Conservation (phyloP, 2,113 vertebrate species). For the Lates calcarifer region DNA sequence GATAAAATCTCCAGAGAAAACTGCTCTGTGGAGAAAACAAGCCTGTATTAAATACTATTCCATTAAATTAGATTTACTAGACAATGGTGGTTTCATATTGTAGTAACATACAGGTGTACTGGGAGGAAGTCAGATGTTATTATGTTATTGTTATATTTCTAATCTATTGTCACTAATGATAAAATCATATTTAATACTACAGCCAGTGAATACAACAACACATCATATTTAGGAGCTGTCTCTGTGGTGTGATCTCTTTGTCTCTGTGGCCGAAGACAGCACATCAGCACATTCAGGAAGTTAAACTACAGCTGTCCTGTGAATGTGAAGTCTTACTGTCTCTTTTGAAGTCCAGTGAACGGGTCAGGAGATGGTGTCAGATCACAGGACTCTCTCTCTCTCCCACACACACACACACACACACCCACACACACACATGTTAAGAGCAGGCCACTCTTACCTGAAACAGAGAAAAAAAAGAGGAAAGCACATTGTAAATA, state of each 20-base stretch:
- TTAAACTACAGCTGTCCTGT: slow-evolving; percentile 2
- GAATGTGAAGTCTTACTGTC: slow-evolving; percentile 16
- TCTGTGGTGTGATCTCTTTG: no score
- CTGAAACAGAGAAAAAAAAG: slow-evolving; percentile 23
- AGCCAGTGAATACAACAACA: not conserved
- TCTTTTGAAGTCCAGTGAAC: slow-evolving; percentile 2
- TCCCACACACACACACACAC: not conserved
- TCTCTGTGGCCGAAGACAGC: no score
- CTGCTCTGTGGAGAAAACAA: no score
- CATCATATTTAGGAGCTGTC: not conserved
- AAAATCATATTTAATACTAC: no score
- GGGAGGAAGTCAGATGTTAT: no score
- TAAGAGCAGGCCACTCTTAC: slow-evolving; percentile 3
- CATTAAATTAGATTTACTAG: no score
- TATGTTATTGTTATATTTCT: no score
- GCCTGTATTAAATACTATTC: no score
- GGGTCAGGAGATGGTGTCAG: not conserved
- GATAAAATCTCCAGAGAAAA: no score
- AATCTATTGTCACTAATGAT: no score
- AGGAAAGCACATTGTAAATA: slow-evolving; percentile 4
- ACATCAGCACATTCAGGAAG: not conserved
- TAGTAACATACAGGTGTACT: no score
- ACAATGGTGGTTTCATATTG: no score
- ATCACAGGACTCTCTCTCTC: not conserved
- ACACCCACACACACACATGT: not conserved